These are phyloP conservation scores for Aptenodytes forsteri DNA, from an alignment of 2,113 vertebrate genomes.

Conservation along the genomic window DNA sequence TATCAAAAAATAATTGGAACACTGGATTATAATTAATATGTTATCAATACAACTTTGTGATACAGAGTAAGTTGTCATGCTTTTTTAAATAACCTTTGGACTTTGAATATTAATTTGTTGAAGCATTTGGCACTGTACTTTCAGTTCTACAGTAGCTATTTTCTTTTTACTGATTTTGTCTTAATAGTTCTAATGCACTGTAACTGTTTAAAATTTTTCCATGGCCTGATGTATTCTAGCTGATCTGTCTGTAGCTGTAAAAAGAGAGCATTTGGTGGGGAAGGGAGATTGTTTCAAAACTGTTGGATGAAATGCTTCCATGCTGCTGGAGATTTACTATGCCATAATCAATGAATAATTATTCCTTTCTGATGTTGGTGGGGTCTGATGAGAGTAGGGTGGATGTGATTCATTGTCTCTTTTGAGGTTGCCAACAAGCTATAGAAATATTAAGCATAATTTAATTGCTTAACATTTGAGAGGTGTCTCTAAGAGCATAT, in stretches of 20 bases:
- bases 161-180: not conserved
- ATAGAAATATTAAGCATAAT: not conserved
- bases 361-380: slow-evolving; percentile 7
- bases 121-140: not conserved
- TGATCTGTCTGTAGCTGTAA: not conserved
- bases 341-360: slow-evolving; percentile 37
- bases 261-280: not conserved
- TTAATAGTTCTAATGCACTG: not conserved
- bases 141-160: not conserved
- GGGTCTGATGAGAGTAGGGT: not conserved
- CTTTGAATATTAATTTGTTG: not conserved
- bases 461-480: slow-evolving; percentile 27
- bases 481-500: not conserved
- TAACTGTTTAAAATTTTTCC: not conserved
- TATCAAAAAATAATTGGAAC: not conserved
- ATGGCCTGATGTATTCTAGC: not conserved
- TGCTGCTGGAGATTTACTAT: not conserved
- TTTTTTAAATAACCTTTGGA: not conserved
- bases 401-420: not conserved
- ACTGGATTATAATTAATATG: not conserved
- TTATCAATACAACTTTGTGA: not conserved
- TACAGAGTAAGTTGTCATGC: not conserved
- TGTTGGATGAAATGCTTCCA: not conserved
- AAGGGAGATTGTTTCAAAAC: slow-evolving; percentile 24
- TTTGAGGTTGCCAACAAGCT: slow-evolving; percentile 15